Conservation (phyloP, 2,797 vertebrate genomes). For the Rhyacichthys aspro region DNA sequence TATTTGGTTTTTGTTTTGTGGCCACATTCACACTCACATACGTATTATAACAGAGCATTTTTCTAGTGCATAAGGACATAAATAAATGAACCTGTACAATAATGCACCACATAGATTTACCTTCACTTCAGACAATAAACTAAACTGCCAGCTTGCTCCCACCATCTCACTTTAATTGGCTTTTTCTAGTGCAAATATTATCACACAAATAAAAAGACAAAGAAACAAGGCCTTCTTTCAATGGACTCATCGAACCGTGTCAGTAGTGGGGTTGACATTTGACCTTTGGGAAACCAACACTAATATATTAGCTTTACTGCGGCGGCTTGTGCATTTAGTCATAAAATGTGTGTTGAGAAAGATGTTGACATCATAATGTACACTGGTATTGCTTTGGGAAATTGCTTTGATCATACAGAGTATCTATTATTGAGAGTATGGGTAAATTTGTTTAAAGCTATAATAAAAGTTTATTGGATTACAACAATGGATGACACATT, state of each 20-base stretch:
- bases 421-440: conserved; percentile 41
- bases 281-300: conserved; percentile 54
- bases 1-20: conserved; percentile 21
- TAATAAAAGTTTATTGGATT: conserved; percentile 65
- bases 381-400: conserved; percentile 61
- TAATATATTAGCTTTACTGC: conserved; percentile 58
- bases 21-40: conserved; percentile 34
- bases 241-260: conserved; percentile 45
- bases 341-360: conserved; percentile 61
- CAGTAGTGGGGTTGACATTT: conserved; percentile 57
- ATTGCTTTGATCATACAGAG: conserved; percentile 58
- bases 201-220: conserved; percentile 55
- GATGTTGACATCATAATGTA: conserved; percentile 61
- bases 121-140: conserved; percentile 40
- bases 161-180: conserved; percentile 40
- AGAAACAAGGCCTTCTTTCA: conserved; percentile 65
- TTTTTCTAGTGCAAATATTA: conserved; percentile 50
- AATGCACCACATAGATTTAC: conserved; percentile 32
- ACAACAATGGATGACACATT: conserved; percentile 60
- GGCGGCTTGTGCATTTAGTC: conserved; percentile 58
- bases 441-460: conserved; percentile 48
- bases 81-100: conserved; percentile 5
- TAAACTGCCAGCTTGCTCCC: conserved; percentile 32
- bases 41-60: conserved; percentile 13
- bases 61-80: neutral